Percentiles rank a stretch among this genome's conserved stretches.
phyloP scores from a whole-genome alignment of 64 coral and sea anemone species.

The Dendronephthya gigantea region DNA sequence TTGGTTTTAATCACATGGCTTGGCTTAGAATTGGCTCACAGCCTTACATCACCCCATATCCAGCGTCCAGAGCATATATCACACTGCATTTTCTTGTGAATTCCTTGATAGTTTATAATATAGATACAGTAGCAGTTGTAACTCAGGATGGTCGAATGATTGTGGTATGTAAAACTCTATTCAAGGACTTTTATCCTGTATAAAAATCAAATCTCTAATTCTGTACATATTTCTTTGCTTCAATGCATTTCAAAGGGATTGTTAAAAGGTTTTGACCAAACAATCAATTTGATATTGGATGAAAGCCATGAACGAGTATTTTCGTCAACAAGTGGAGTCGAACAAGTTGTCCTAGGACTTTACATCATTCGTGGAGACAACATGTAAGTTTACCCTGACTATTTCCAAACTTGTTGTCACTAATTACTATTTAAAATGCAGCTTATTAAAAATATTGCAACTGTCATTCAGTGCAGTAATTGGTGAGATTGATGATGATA shows the following conservation, averaged over 20 bases:
- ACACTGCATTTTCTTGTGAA: background rate
- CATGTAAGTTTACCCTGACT: too few relatives aligned
- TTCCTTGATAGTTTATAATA: background rate
- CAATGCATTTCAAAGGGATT: conserved; percentile 37
- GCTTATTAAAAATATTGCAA: too few relatives aligned
- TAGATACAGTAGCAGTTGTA: conserved; percentile 91
- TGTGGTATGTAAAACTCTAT: conserved; percentile 46
- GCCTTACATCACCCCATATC: too few relatives aligned
- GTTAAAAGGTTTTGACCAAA: conserved; percentile 98
- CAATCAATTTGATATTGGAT: conserved; percentile 93
- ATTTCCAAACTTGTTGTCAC: too few relatives aligned
- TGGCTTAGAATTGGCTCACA: too few relatives aligned
- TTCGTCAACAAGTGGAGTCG: conserved; percentile 90
- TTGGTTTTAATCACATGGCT: too few relatives aligned
- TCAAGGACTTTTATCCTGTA: background rate
- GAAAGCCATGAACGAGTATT: conserved; percentile 98
- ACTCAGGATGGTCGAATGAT: conserved; percentile 99
- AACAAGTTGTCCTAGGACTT: conserved; percentile 84
- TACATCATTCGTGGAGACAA: conserved; percentile 99
- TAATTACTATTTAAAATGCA: too few relatives aligned
- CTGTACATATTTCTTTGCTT: background rate
- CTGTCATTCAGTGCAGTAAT: conserved; percentile 62
- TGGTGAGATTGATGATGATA: conserved; percentile 98
- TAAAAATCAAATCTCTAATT: too few relatives aligned
- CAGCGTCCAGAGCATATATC: too few relatives aligned